Percentiles rank a stretch among this genome's conserved stretches.
phyloP scores from a whole-genome alignment of 1,140 invertebrate species.

The Spodoptera litura region DNA sequence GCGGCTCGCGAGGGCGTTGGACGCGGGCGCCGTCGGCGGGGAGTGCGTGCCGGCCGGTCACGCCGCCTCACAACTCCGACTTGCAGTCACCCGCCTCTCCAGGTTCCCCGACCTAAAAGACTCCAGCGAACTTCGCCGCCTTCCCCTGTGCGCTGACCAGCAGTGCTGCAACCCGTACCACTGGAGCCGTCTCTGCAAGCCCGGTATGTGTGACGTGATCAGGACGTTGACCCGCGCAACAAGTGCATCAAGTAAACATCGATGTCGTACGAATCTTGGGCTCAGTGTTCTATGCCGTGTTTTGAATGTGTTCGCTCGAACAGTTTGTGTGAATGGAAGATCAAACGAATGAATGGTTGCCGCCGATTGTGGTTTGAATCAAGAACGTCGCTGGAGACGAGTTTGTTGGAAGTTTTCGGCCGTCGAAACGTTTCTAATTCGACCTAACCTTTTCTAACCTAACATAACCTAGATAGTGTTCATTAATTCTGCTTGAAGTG shows the following conservation, averaged over 20 bases:
- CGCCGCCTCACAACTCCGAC: slow-evolving; percentile 61
- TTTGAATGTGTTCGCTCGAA: slow-evolving; percentile 10
- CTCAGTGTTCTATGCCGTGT: slow-evolving; percentile 46
- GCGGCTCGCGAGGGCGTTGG: slow-evolving; percentile 68
- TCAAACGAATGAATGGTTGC: slow-evolving; percentile 50
- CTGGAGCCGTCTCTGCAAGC: slow-evolving; percentile 92
- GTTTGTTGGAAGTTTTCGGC: slow-evolving; percentile 38
- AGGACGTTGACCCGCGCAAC: slow-evolving; percentile 66
- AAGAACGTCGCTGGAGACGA: slow-evolving; percentile 25
- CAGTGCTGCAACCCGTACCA: slow-evolving; percentile 94
- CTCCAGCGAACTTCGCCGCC: slow-evolving; percentile 88
- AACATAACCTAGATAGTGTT: slow-evolving; percentile 34
- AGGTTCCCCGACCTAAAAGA: slow-evolving; percentile 90
- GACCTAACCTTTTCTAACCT: slow-evolving; percentile 60
- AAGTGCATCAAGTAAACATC: slow-evolving; percentile 70
- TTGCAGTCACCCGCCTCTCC: slow-evolving; percentile 87
- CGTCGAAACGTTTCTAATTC: slow-evolving; percentile 49
- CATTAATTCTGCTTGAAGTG: slow-evolving; percentile 26
- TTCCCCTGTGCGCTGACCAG: slow-evolving; percentile 88
- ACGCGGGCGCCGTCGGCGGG: slow-evolving; percentile 67
- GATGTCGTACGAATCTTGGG: slow-evolving; percentile 51
- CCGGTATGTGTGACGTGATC: slow-evolving; percentile 87
- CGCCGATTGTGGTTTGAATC: slow-evolving; percentile 38
- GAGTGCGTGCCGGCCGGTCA: slow-evolving; percentile 66
- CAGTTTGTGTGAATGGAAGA: slow-evolving; percentile 35